These are phyloP conservation scores for Lepisosteus oculatus DNA, from an alignment of 2,113 vertebrate species.

Conservation along the genomic window DNA sequence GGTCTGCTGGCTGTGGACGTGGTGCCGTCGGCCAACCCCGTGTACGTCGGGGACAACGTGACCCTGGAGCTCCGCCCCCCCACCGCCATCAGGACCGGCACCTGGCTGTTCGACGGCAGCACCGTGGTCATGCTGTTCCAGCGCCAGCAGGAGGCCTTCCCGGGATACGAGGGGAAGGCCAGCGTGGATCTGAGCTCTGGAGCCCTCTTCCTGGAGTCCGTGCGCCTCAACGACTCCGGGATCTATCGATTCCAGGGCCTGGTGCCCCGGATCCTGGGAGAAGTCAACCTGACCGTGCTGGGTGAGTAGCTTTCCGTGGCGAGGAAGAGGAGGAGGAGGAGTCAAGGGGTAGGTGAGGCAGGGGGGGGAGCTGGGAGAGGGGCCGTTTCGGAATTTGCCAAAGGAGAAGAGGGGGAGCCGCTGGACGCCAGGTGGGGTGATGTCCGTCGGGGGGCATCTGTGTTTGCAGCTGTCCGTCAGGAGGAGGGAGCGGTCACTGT, in stretches of 20 bases:
- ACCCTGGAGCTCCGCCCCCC: slow-evolving; percentile 37
- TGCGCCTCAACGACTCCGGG: slow-evolving; percentile 41
- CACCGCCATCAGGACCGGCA: slow-evolving; percentile 14
- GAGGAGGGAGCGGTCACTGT: too few relatives aligned
- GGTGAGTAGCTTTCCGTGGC: slow-evolving; percentile 27
- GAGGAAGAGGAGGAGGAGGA: too few relatives aligned
- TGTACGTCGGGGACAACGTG: slow-evolving; percentile 27
- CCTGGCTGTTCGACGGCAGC: slow-evolving; percentile 33
- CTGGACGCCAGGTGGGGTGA: too few relatives aligned
- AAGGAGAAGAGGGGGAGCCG: too few relatives aligned
- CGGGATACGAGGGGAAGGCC: slow-evolving; percentile 29
- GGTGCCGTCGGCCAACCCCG: slow-evolving; percentile 39
- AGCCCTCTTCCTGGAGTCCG: slow-evolving; percentile 36
- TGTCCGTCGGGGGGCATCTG: too few relatives aligned
- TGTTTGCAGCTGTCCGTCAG: too few relatives aligned
- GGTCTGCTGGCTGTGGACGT: slow-evolving; percentile 24
- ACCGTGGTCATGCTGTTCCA: slow-evolving; percentile 38
- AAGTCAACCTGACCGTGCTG: slow-evolving; percentile 33
- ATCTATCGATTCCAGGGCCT: slow-evolving; percentile 35
- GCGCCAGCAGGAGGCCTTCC: slow-evolving; percentile 19
- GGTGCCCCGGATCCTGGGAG: slow-evolving; percentile 6
- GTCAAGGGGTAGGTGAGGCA: too few relatives aligned
- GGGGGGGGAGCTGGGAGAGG: too few relatives aligned
- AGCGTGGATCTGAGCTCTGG: slow-evolving; percentile 33
- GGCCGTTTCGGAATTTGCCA: too few relatives aligned